Evolutionary conservation across 2,888 invertebrate species (phyloP), one percentile per base, ranked within the genome.

Genomic region (Zonitis immaculata): DNA sequence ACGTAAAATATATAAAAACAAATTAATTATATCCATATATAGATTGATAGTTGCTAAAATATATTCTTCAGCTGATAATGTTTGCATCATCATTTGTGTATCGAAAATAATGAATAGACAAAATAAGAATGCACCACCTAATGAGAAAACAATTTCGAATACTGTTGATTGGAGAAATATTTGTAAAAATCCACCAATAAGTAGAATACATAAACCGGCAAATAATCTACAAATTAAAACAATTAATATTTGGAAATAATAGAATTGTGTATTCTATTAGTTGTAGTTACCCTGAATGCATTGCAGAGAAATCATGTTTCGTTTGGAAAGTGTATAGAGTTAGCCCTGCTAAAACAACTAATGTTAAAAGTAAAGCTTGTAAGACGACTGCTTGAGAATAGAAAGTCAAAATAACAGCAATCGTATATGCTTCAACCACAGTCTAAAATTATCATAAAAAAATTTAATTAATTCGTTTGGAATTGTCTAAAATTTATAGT

Each of bases 251-350:
- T 22, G 3, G 22, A 22, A 32, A 11, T n/a, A n/a, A n/a, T n/a
- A n/a, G n/a, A n/a, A n/a, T n/a, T n/a, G n/a, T n/a, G n/a, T n/a
- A n/a, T n/a, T n/a, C n/a, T n/a, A n/a, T n/a, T n/a, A n/a, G n/a
- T n/a, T n/a, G n/a, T n/a, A n/a, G n/a, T 81, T 74, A 90, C 89
- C 85, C 86, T 72, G 87, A 86, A 69, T 87, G 86, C 72, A 87
- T 77, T 52, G 86, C 83, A 9, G 89, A 88, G 77, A 91, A 92
- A 76, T 94, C 93, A 47, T 82, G 80, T 70, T 91, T 92, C 11
- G 88, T 87, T 78, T 93, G 92, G 63, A 93, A 84, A 0, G 92
- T 91, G 77, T 85, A 93, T n/a, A 85, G 71, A 0, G 91, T 91
- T 49, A 94, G 79, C 0, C 86, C 84, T 59, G 82, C 79, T 12